Base-by-base conservation (phyloP, 2,113 vertebrate genomes). In the Nerophis lumbriciformis region DNA sequence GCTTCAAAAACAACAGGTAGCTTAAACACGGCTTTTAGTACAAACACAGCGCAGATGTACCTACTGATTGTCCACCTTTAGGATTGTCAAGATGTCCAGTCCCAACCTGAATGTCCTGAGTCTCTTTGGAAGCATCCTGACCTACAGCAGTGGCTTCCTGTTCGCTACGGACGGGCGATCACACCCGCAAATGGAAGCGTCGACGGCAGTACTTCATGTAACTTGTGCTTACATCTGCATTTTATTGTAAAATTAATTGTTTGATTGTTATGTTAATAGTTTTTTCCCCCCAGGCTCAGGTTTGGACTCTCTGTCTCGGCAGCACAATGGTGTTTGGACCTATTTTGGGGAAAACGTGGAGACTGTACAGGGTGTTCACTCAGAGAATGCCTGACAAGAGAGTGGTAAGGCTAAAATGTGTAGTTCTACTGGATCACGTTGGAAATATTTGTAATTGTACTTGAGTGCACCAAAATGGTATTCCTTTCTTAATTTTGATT, bases 1-100 rank as follows among this genome's bases (percentile, higher is more conserved):
- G 90, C 80, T 98, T 92, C 89, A 94, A 92, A 79, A 95, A 92
- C 79, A 99, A 98, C 90, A 94, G 95, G 97, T 98, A 90, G 69
- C 38, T 14, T 12, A 7, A 16, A 28, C 16, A 9, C 16, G 6
- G 51, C 16, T 11, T n/a, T 2, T 3, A 11, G 42, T 12, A 12
- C 6, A 15, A 10, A 36, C 47, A n/a, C 47, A 6, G 3, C 5
- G 8, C 16, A 28, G 8, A 38, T 15, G 36, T 3, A 10, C 13
- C 5, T 35, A 28, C 37, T 38, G 35, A 38, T 35, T 28, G 51
- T 42, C 16, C 49, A 5, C 8, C 49, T 51, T 50, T 21, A 98
- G 97, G 90, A 96, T 99, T 51, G 96, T 99, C 85, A 99, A 98
- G 93, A 98, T 99, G 97, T 98, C 95, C 82, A 99, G 97, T 73